Percentiles rank a stretch among this genome's conserved stretches.
Evolutionary conservation across 92 coral and sea anemone species (phyloP).

Genomic region (Galaxea fascicularis): DNA sequence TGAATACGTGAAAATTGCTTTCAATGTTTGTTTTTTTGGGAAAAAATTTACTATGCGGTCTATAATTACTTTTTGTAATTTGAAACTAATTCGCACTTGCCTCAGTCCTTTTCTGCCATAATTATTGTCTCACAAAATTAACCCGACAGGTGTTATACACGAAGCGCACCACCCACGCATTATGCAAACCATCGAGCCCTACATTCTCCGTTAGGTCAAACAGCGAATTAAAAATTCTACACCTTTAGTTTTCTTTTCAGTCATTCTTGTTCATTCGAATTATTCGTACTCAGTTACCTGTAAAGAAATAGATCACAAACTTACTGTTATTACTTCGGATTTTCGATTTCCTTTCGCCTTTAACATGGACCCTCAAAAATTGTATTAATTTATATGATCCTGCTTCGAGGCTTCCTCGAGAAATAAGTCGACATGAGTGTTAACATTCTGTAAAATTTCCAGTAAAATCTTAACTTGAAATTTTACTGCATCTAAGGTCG

Average conservation of each 20-base stretch:
- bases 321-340: not conserved
- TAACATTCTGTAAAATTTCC: conserved; percentile 5
- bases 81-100: not conserved
- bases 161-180: conserved; percentile 21
- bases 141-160: conserved; percentile 26
- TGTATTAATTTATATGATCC: not conserved
- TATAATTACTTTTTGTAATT: conserved; percentile 1
- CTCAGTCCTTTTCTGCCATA: conserved; percentile 11
- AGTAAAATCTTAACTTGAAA: not conserved
- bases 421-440: conserved; percentile 21
- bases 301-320: not conserved
- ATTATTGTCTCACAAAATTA: conserved; percentile 19
- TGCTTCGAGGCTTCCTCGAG: not conserved
- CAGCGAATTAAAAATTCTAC: not conserved
- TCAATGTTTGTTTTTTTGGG: not conserved
- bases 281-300: too few species aligned
- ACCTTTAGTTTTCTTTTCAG: not conserved
- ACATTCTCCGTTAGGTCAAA: not conserved
- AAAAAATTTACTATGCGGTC: not conserved
- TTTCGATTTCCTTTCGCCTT: not conserved
- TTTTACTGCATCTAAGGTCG: not conserved
- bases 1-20: not conserved
- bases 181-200: conserved; percentile 7
- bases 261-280: not conserved
- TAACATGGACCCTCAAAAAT: not conserved